Percentiles rank a stretch among this genome's conserved stretches.
Conservation (phyloP, 2,888 invertebrate species). For the Drosophila ochracea region DNA sequence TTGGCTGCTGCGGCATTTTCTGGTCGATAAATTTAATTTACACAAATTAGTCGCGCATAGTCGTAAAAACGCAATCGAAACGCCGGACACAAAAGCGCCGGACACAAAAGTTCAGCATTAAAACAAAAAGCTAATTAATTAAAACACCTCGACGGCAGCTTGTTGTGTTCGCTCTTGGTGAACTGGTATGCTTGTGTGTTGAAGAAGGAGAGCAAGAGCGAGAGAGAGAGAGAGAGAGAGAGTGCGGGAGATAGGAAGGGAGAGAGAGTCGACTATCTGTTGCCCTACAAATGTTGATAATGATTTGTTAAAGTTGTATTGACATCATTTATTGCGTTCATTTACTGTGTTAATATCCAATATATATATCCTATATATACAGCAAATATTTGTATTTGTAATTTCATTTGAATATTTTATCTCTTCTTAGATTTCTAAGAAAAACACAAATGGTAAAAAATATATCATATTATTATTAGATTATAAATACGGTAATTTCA, state of each 20-base stretch:
- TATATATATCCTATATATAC: too few species aligned
- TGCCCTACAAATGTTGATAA: neutral
- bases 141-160: conserved; percentile 69
- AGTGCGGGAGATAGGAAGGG: neutral
- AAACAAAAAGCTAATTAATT: conserved; percentile 81
- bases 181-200: neutral
- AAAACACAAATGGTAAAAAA: neutral
- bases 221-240: neutral
- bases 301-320: neutral
- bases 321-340: neutral
- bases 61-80: conserved; percentile 79
- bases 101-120: conserved; percentile 70
- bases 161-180: conserved; percentile 20
- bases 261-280: neutral
- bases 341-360: neutral
- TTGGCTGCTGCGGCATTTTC: conserved; percentile 77
- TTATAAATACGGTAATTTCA: neutral
- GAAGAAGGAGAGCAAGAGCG: neutral
- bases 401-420: neutral
- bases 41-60: conserved; percentile 80
- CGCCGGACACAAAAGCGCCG: conserved; percentile 48
- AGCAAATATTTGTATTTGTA: neutral
- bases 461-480: neutral
- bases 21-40: conserved; percentile 82
- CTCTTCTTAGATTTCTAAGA: too few species aligned